phyloP scores from a whole-genome alignment of 2,113 vertebrate species.

The Tapirus terrestris region DNA sequence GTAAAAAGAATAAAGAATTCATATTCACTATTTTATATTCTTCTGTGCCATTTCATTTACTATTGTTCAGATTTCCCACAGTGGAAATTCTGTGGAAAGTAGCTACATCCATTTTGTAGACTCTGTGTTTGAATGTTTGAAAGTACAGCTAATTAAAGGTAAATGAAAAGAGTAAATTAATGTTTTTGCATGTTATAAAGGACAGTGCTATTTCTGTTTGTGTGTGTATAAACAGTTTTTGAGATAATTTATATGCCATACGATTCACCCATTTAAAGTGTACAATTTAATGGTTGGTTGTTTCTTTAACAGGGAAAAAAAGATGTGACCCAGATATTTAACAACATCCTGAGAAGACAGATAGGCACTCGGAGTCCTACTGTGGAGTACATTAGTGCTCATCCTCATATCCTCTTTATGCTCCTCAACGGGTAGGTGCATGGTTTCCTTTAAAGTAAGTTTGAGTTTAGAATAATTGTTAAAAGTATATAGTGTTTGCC shows the following conservation, averaged over 20 bases:
- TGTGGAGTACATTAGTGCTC: conserved; percentile 96
- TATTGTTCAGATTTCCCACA: not conserved
- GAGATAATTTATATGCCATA: not conserved
- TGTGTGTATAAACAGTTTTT: not conserved
- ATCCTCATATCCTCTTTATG: conserved; percentile 96
- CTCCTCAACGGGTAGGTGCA: conserved; percentile 94
- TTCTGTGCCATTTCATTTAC: not conserved
- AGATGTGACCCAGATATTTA: conserved; percentile 98
- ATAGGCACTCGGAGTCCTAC: conserved; percentile 96
- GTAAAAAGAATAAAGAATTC: not conserved
- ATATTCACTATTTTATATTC: not conserved
- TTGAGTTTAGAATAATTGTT: conserved; percentile 41
- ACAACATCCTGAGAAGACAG: conserved; percentile 98
- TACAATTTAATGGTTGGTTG: conserved; percentile 31
- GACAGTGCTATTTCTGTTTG: not conserved
- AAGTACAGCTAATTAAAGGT: conserved; percentile 46
- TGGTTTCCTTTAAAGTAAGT: conserved; percentile 56
- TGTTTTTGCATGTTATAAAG: conserved; percentile 14
- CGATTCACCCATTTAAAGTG: not conserved
- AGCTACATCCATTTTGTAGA: not conserved
- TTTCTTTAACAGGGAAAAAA: conserved; percentile 94
- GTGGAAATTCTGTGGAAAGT: not conserved
- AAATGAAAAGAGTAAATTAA: not conserved
- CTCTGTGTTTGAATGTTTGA: conserved; percentile 59
- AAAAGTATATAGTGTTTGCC: not conserved